phyloP scores from a whole-genome alignment of 2,113 vertebrate genomes.

The Crotalus viridis region DNA sequence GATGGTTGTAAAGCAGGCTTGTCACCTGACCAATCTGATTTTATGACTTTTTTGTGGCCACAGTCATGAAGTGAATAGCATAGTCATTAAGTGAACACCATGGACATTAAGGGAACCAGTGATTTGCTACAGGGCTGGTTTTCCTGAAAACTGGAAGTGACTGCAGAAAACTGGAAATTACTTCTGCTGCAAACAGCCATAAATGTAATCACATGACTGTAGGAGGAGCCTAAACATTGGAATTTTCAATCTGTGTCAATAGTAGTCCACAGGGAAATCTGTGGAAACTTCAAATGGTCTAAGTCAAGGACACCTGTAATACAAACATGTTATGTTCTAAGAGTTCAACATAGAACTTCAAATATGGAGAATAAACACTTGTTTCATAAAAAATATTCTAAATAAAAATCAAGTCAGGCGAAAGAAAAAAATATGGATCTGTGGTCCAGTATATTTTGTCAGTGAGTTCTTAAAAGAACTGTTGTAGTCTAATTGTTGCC shows the following conservation, averaged over 20 bases:
- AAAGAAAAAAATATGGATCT: neutral
- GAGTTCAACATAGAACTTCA: neutral
- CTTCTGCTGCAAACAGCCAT: neutral
- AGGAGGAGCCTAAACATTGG: neutral
- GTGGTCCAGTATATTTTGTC: neutral
- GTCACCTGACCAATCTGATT: neutral
- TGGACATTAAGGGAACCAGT: neutral
- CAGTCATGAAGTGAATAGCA: neutral
- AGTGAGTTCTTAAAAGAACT: neutral
- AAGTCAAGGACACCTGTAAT: neutral
- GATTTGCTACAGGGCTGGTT: neutral
- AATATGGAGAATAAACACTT: neutral
- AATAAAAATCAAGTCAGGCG: neutral
- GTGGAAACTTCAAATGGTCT: neutral
- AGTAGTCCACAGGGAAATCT: neutral
- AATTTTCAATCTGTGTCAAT: neutral
- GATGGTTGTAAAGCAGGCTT: neutral
- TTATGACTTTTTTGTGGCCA: neutral
- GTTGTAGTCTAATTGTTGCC: neutral
- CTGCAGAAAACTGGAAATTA: neutral
- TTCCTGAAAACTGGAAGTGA: neutral
- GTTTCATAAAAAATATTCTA: neutral
- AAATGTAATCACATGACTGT: neutral
- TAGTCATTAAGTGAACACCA: neutral
- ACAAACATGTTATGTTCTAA: neutral